Conservation (phyloP, 92 coral and sea anemone genomes). For the Porites rus region DNA sequence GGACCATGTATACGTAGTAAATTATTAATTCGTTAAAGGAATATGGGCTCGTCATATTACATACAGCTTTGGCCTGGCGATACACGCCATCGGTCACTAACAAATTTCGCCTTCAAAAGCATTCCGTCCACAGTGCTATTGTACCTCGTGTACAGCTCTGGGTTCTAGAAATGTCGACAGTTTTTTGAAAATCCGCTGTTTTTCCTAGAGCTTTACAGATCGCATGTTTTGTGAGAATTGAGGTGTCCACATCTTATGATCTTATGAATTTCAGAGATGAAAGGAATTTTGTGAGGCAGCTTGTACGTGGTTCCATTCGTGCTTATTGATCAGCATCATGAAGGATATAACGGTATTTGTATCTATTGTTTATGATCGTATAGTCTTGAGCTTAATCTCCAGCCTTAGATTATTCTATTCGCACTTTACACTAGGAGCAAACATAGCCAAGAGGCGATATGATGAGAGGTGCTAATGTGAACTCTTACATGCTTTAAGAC, state of each 20-base stretch:
- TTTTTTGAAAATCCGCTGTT: not conserved
- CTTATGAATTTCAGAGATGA: slow-evolving; percentile 17
- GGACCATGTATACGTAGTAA: not conserved
- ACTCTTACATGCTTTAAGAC: not conserved
- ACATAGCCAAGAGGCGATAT: not conserved
- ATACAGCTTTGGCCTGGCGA: no score
- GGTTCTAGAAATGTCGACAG: not conserved
- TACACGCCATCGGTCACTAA: no score
- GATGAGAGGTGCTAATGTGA: not conserved
- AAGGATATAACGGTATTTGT: slow-evolving; percentile 66
- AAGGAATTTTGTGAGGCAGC: slow-evolving; percentile 21
- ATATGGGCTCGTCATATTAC: not conserved
- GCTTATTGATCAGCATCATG: slow-evolving; percentile 38
- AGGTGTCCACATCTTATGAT: not conserved
- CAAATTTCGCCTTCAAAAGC: not conserved
- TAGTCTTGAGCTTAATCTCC: not conserved
- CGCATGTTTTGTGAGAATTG: not conserved
- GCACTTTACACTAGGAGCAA: not conserved
- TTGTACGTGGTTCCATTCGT: not conserved
- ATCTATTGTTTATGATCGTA: no score
- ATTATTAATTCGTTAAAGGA: slow-evolving; percentile 26
- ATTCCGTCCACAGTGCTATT: not conserved
- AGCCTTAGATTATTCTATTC: not conserved
- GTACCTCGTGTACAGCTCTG: not conserved
- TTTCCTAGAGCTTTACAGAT: not conserved